These are phyloP conservation scores for Bombyx mandarina DNA, from an alignment of 1,140 invertebrate species.

Conservation along the genomic window DNA sequence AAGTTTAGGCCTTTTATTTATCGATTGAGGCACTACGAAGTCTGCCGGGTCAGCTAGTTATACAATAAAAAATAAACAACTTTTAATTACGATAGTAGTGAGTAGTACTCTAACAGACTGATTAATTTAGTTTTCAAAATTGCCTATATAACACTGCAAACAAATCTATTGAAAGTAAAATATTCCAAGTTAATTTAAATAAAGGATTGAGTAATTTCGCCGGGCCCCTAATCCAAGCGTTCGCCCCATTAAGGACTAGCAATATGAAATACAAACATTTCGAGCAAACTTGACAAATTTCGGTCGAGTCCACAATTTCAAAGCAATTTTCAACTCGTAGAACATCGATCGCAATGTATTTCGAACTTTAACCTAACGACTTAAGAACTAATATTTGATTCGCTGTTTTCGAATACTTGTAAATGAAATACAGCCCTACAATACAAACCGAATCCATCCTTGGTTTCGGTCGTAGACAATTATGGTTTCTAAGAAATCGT, in stretches of 20 bases:
- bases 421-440: not conserved
- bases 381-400: not conserved
- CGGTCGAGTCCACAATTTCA: constrained; percentile 5
- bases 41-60: too few species aligned
- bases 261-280: constrained; percentile 28
- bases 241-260: constrained; percentile 21
- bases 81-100: too few species aligned
- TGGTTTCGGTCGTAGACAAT: not conserved
- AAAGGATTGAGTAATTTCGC: constrained; percentile 13
- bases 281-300: constrained; percentile 24
- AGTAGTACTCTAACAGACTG: not conserved
- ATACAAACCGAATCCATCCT: not conserved
- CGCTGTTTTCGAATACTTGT: not conserved
- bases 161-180: constrained; percentile 4
- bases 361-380: constrained; percentile 8
- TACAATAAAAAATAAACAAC: too few species aligned
- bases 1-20: too few species aligned
- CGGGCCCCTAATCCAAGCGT: constrained; percentile 15
- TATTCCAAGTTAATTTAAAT: constrained; percentile 7
- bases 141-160: constrained; percentile 3
- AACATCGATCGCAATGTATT: constrained; percentile 1
- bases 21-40: too few species aligned
- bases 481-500: not conserved
- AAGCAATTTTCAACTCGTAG: not conserved
- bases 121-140: not conserved